Evolutionary conservation across 2,113 vertebrate genomes (phyloP), one percentile per base, ranked within the genome.

Genomic region (Tyrannus savana): DNA sequence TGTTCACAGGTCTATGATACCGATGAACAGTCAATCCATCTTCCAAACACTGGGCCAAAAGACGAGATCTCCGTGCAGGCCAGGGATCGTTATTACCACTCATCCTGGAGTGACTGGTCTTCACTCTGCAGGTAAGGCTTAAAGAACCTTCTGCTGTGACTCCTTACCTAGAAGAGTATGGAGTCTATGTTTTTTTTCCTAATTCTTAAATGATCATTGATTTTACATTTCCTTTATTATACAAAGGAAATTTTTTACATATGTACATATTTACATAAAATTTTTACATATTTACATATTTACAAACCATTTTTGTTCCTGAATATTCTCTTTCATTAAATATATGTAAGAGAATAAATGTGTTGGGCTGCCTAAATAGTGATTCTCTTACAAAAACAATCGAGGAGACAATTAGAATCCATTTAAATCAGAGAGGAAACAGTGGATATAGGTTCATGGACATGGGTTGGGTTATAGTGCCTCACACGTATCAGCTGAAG

Each of bases 21-120:
- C 0, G 95, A 97, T 3, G 76, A 90, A 62, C 59, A 68, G 60
- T 4, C 3, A 3, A 2, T 96, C 67, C 75, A 75, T 72, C 73
- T 97, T 52, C 14, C 53, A 10, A 19, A 0, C 1, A 3, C 19
- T 0, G 69, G 64, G n/a, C 94, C 92, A 11, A 82, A 64, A 4
- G 86, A 76, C 35, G 77, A 59, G 74, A 76, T 98, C 35, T 31
- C 6, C 1, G 87, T 98, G 82, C 95, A 84, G 92, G 97, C 98
- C 73, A 92, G 79, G 78, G 98, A 98, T 87, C 79, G 94, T 50
- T 98, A 97, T 41, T 97, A 97, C 30, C 95, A 58, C 49, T 97
- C 97, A 9, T 94, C 64, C n/a, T 98, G 97, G 97, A 98, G 98
- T 10, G 33, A 94, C 10, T 96, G 96, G 97, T 97, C 97, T 33